Conservation (phyloP, 2,888 invertebrate species). For the Spisula subtruncata region DNA sequence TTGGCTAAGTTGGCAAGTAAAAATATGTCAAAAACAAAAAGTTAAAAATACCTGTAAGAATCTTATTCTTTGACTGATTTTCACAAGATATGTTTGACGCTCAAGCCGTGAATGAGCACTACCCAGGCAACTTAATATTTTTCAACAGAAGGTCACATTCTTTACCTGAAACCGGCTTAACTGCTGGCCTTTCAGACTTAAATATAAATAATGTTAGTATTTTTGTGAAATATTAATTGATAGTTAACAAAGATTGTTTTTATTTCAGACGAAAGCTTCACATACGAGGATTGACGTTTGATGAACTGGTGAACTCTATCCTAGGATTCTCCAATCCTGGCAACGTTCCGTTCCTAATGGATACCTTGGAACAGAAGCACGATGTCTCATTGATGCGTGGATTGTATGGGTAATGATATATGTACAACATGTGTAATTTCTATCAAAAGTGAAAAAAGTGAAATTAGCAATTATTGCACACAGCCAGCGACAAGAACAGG, state of each 20-base stretch:
- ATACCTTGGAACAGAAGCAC: slow-evolving; percentile 80
- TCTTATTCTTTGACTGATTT: too few relatives aligned
- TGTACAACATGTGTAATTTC: slow-evolving; percentile 17
- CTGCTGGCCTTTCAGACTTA: too few relatives aligned
- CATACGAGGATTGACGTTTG: slow-evolving; percentile 79
- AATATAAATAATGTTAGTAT: too few relatives aligned
- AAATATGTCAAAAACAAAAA: too few relatives aligned
- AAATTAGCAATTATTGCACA: slow-evolving; percentile 13
- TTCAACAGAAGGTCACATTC: too few relatives aligned
- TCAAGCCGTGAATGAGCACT: too few relatives aligned
- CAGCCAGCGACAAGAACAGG: slow-evolving; percentile 13
- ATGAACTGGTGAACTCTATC: slow-evolving; percentile 83
- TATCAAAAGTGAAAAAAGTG: not conserved
- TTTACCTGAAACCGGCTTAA: too few relatives aligned
- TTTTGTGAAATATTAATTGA: too few relatives aligned
- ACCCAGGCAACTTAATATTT: too few relatives aligned
- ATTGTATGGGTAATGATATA: slow-evolving; percentile 86
- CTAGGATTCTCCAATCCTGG: slow-evolving; percentile 89
- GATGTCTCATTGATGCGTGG: slow-evolving; percentile 89
- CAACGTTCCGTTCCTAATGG: slow-evolving; percentile 88
- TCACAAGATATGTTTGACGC: too few relatives aligned
- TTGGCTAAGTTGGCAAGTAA: too few relatives aligned
- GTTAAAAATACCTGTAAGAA: too few relatives aligned
- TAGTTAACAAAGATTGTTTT: slow-evolving; percentile 11
- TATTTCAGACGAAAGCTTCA: slow-evolving; percentile 80